A percentile compares a stretch with the other conserved stretches of the same genome.
Evolutionary conservation across 2,797 vertebrate genomes (phyloP).

Genomic region (Aulostomus chinensis): DNA sequence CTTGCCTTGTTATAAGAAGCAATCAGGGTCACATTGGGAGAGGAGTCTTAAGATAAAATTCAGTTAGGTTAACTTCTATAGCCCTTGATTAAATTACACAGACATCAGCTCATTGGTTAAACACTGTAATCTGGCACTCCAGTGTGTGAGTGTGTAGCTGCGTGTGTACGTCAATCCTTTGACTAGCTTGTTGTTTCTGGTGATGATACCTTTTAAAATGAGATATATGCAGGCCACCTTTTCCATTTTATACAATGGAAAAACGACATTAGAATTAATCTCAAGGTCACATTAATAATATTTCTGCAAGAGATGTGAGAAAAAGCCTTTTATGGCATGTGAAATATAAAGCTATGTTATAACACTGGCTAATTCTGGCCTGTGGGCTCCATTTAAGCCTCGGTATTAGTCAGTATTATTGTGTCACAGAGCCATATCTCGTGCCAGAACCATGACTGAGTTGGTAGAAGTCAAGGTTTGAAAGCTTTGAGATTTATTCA

Average conservation of each 20-base stretch:
- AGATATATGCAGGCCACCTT: not conserved
- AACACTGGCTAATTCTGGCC: not conserved
- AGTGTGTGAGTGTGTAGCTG: conserved; percentile 3
- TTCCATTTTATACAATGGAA: not conserved
- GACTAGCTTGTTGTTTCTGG: not conserved
- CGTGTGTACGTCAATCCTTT: not conserved
- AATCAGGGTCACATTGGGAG: conserved; percentile 2
- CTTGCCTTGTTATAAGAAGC: conserved; percentile 10
- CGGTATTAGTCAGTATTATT: too few relatives aligned
- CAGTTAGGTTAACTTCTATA: conserved; percentile 19
- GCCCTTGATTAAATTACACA: conserved; percentile 40
- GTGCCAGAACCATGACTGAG: too few relatives aligned
- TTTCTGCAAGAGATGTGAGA: too few relatives aligned
- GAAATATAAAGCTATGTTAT: not conserved
- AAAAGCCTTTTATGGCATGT: too few relatives aligned
- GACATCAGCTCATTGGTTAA: conserved; percentile 32
- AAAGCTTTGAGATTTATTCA: too few relatives aligned
- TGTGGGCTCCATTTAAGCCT: conserved; percentile 2
- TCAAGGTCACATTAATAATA: too few relatives aligned
- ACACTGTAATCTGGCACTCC: conserved; percentile 25
- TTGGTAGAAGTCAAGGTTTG: too few relatives aligned
- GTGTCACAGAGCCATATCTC: too few relatives aligned
- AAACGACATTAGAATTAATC: not conserved
- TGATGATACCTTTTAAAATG: not conserved
- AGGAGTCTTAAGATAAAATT: too few relatives aligned